Base-by-base conservation (phyloP, 1,140 invertebrate species). In the Drosophila yakuba region DNA sequence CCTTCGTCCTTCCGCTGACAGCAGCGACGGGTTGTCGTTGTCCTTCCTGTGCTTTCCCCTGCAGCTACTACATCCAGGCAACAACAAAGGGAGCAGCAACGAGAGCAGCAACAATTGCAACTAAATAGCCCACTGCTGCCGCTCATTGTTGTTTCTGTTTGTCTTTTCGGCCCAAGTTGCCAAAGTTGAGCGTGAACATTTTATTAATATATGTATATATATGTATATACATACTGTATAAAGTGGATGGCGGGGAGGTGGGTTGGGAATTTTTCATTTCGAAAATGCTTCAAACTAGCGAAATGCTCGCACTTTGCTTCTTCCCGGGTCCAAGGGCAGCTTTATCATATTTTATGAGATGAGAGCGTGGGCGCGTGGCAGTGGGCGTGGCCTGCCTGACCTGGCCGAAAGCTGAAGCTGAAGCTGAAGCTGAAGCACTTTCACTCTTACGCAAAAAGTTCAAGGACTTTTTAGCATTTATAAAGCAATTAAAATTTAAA, bases 401-500 rank as follows among this genome's bases (percentile, higher is more conserved):
- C 44, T 48, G 47, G 35, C 41, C 23, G 38, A 71, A 51, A 71
- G 48, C 63, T 58, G 50, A 51, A 47, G 52, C 74, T 68, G 50
- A 51, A 47, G 52, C 74, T 68, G 57, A 51, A 57, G 48, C 63
- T 58, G 50, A 51, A 47, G 52, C 74, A 72, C 69, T 90, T 82
- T 73, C 67, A 62, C 81, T 79, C 72, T 90, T 81, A 76, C 76
- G 71, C 72, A 81, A 88, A 71, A 91, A 82, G 89, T 91, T 91
- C 89, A 91, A 89, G 89, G 89, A 85, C 89, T 91, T 91, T 89
- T 91, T 82, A 91, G 81, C 89, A 91, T 91, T 91, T 91, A 91
- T 91, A 91, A 91, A 91, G 89, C 89, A 91, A 91, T 91, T 91
- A 91, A 91, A 91, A 91, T 91, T 91, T 91, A 91, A 89, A 91